Percentiles rank a stretch among this genome's conserved stretches.
Evolutionary conservation across 2,888 invertebrate genomes (phyloP).

Genomic region (Timema cristinae): DNA sequence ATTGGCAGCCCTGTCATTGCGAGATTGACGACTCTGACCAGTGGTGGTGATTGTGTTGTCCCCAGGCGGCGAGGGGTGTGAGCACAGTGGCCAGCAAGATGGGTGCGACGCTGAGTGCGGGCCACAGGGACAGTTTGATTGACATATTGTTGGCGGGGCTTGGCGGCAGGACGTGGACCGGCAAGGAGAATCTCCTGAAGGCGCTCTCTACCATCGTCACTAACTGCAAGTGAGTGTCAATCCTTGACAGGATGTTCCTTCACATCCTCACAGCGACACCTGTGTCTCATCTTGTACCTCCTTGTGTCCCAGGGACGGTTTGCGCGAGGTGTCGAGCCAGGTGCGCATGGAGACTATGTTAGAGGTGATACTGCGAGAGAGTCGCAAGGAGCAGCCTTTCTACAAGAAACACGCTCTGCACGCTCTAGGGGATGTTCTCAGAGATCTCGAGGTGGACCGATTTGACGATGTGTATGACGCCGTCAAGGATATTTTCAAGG

Average conservation of each 20-base stretch:
- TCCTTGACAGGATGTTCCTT: background rate
- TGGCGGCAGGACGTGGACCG: conserved; percentile 82
- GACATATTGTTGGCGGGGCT: conserved; percentile 64
- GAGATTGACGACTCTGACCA: too few species aligned
- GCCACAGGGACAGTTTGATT: conserved; percentile 61
- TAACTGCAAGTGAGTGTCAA: conserved; percentile 60
- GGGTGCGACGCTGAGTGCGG: conserved; percentile 58
- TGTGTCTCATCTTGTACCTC: background rate
- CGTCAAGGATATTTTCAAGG: conserved; percentile 63
- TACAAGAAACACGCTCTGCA: conserved; percentile 72
- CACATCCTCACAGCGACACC: background rate
- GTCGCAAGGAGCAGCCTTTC: conserved; percentile 70
- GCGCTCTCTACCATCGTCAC: conserved; percentile 70
- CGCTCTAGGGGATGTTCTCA: conserved; percentile 69
- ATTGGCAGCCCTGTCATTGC: too few species aligned
- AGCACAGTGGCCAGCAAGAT: conserved; percentile 72
- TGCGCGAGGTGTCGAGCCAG: conserved; percentile 41
- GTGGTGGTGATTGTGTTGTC: conserved; percentile 25
- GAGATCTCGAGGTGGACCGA: conserved; percentile 63
- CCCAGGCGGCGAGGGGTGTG: conserved; percentile 73
- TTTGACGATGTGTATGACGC: conserved; percentile 79
- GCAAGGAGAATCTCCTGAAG: conserved; percentile 77
- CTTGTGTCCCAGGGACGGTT: conserved; percentile 17
- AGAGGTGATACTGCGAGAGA: conserved; percentile 72
- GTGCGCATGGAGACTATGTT: conserved; percentile 51